A percentile compares a stretch with the other conserved stretches of the same genome.
These are phyloP conservation scores for Aphelenchoides bicaudatus DNA, from an alignment of 2,888 invertebrate genomes.

Conservation along the genomic window DNA sequence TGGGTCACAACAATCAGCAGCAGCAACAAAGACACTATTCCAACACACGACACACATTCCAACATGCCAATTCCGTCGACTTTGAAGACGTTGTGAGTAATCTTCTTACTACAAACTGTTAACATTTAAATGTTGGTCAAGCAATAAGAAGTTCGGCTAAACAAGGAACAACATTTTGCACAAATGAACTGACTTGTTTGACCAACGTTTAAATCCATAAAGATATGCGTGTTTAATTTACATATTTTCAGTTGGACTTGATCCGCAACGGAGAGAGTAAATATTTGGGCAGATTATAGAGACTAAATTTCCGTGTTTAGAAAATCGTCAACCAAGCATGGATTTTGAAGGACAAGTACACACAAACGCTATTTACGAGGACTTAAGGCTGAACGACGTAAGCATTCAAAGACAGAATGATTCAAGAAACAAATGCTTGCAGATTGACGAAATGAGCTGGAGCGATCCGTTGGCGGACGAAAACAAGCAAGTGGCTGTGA, in stretches of 20 bases:
- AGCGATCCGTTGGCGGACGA: not conserved
- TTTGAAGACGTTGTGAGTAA: conserved; percentile 22
- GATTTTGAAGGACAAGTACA: conserved; percentile 9
- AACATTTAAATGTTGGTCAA: too few relatives aligned
- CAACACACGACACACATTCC: not conserved
- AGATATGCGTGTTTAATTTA: too few relatives aligned
- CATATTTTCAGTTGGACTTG: too few relatives aligned
- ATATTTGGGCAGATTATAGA: not conserved
- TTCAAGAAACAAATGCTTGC: too few relatives aligned
- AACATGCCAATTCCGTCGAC: not conserved
- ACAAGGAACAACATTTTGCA: too few relatives aligned
- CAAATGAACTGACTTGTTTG: too few relatives aligned
- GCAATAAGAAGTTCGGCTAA: too few relatives aligned
- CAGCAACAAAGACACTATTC: not conserved
- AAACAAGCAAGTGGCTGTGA: too few relatives aligned
- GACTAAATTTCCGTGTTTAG: not conserved
- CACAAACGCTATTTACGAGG: conserved; percentile 18
- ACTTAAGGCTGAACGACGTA: conserved; percentile 6
- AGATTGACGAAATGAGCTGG: conserved; percentile 3
- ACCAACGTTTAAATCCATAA: too few relatives aligned
- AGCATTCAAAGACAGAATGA: conserved; percentile 13
- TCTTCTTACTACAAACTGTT: too few relatives aligned
- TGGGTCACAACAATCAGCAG: not conserved
- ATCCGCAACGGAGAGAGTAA: conserved; percentile 17
- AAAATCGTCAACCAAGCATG: not conserved